Percentiles rank a stretch among this genome's conserved stretches.
Evolutionary conservation across 2,888 invertebrate genomes (phyloP).

Genomic region (Tortricodes alternella): DNA sequence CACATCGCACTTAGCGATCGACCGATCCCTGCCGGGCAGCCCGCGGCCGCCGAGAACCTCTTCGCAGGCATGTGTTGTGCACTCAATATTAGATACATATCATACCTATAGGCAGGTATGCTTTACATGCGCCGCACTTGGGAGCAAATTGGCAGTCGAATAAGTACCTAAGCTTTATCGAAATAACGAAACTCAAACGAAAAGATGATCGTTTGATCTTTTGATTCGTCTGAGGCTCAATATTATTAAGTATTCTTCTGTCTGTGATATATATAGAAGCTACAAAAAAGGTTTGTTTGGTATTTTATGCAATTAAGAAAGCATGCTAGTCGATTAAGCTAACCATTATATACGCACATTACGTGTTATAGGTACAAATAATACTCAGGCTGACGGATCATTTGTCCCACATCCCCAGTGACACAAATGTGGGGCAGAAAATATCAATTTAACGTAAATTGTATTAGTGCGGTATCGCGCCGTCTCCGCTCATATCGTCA

Average conservation of each 20-base stretch:
- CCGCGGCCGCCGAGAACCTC: conserved; percentile 33
- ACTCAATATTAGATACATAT: neutral
- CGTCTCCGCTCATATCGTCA: conserved; percentile 60
- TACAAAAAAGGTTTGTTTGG: too few species aligned
- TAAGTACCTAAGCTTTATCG: too few species aligned
- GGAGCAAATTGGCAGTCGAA: too few species aligned
- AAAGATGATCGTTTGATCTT: too few species aligned
- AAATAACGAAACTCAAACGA: too few species aligned
- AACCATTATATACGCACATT: too few species aligned
- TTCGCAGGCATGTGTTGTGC: conserved; percentile 30
- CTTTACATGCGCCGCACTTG: neutral
- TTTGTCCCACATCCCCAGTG: conserved; percentile 50
- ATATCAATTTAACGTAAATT: conserved; percentile 48
- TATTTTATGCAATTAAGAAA: too few species aligned
- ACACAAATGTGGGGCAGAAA: conserved; percentile 42
- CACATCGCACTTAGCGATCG: conserved; percentile 74
- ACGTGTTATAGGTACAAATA: neutral
- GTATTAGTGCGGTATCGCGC: conserved; percentile 51
- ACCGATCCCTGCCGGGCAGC: conserved; percentile 40
- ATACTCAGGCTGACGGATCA: neutral
- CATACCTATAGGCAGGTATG: neutral
- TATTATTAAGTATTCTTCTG: too few species aligned
- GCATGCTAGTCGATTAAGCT: neutral
- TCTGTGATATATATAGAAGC: too few species aligned
- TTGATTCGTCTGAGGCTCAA: too few species aligned